Conservation (phyloP, 2,888 invertebrate species). For the Ramazzottius varieornatus region DNA sequence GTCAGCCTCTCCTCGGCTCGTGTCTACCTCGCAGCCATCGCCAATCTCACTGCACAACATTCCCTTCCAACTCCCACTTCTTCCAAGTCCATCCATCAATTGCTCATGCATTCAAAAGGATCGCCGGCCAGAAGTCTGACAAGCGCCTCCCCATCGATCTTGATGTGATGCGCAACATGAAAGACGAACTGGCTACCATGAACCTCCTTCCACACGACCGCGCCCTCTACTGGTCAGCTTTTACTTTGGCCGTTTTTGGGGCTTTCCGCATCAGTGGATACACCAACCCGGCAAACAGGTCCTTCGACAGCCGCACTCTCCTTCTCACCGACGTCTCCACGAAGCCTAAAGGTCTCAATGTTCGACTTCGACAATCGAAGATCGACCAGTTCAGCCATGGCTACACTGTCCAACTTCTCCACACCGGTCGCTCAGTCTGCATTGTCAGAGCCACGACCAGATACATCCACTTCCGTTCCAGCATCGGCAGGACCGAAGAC, state of each 20-base stretch:
- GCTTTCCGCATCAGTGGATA: background rate
- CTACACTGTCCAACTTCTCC: background rate
- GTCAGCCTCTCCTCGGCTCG: background rate
- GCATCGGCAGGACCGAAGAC: background rate
- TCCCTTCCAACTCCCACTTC: background rate
- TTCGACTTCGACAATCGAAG: background rate
- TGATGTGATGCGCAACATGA: background rate
- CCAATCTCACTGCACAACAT: background rate
- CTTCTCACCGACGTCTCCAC: background rate
- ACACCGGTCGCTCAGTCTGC: background rate
- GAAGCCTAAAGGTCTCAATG: background rate
- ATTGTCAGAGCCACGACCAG: background rate
- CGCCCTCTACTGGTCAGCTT: conserved; percentile 3
- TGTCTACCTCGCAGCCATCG: background rate
- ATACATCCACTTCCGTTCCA: background rate
- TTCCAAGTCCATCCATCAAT: background rate
- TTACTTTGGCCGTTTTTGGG: background rate
- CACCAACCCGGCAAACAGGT: background rate
- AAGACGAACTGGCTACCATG: background rate
- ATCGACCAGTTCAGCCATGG: background rate
- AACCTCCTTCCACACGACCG: background rate
- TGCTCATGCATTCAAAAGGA: too few relatives aligned
- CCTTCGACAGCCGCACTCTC: background rate
- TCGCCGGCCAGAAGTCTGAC: too few relatives aligned
- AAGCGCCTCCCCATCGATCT: conserved; percentile 1